phyloP scores from a whole-genome alignment of 1,140 invertebrate species.

The Tribolium madens region DNA sequence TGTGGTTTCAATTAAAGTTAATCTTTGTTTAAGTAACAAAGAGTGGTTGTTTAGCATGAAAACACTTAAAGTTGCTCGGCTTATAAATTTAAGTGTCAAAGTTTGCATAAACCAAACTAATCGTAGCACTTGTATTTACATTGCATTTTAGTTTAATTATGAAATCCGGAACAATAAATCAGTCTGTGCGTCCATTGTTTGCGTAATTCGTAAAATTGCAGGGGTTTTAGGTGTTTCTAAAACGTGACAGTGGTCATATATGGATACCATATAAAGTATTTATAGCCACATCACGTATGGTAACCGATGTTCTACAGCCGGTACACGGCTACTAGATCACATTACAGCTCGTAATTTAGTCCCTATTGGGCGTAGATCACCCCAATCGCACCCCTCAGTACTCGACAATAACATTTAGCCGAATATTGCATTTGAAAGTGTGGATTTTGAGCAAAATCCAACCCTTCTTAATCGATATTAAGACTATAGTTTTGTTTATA shows the following conservation, averaged over 20 bases:
- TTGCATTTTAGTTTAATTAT: not conserved
- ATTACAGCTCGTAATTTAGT: constrained; percentile 61
- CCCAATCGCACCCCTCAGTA: constrained; percentile 15
- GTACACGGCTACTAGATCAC: constrained; percentile 58
- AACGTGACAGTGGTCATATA: constrained; percentile 54
- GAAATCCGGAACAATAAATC: constrained; percentile 1
- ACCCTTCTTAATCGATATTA: constrained; percentile 19
- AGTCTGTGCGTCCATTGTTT: constrained; percentile 15
- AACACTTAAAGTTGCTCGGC: no score
- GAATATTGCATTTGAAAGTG: constrained; percentile 27
- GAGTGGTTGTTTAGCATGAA: no score
- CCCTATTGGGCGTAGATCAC: constrained; percentile 47
- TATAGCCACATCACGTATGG: constrained; percentile 58
- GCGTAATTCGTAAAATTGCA: not conserved
- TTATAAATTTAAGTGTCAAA: no score
- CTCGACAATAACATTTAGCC: constrained; percentile 33
- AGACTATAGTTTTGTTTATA: constrained; percentile 8
- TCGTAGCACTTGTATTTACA: no score
- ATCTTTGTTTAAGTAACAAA: no score
- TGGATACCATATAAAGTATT: constrained; percentile 58
- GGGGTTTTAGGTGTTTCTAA: not conserved
- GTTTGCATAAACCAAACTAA: no score
- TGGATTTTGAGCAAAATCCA: not conserved
- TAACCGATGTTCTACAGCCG: constrained; percentile 59
- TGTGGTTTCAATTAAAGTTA: no score